Percentiles rank a stretch among this genome's conserved stretches.
Conservation (phyloP, 2,113 vertebrate genomes). For the Condylura cristata region DNA sequence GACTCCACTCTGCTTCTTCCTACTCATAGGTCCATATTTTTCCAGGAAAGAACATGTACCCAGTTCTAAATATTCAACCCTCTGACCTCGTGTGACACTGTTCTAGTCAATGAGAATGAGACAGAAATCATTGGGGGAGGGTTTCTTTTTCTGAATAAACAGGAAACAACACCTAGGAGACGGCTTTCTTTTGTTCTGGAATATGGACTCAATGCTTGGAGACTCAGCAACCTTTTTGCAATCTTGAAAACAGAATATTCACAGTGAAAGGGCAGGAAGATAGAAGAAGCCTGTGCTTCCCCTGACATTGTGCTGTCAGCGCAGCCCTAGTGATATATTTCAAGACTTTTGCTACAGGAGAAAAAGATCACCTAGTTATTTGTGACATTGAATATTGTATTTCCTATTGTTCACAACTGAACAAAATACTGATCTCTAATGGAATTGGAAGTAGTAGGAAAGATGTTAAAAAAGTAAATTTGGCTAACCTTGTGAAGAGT, state of each 20-base stretch:
- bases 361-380: not conserved
- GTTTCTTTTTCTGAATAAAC: slow-evolving; percentile 5
- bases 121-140: not conserved
- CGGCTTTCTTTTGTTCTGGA: not conserved
- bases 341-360: not conserved
- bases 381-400: not conserved
- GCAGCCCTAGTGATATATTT: not conserved
- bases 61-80: not conserved
- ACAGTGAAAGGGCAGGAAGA: not conserved
- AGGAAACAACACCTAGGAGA: not conserved
- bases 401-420: slow-evolving; percentile 21
- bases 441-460: not conserved
- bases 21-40: not conserved
- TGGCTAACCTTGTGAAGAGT: not conserved
- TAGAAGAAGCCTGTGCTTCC: not conserved
- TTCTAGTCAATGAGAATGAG: slow-evolving; percentile 1
- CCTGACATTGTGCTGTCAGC: not conserved
- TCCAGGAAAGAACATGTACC: not conserved
- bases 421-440: not conserved
- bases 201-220: not conserved
- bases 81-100: not conserved
- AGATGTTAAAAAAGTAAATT: not conserved
- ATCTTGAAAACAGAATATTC: slow-evolving; percentile 35
- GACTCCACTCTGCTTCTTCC: not conserved
- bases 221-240: not conserved